Conservation (phyloP, 1,140 invertebrate genomes). For the Agrilus planipennis region DNA sequence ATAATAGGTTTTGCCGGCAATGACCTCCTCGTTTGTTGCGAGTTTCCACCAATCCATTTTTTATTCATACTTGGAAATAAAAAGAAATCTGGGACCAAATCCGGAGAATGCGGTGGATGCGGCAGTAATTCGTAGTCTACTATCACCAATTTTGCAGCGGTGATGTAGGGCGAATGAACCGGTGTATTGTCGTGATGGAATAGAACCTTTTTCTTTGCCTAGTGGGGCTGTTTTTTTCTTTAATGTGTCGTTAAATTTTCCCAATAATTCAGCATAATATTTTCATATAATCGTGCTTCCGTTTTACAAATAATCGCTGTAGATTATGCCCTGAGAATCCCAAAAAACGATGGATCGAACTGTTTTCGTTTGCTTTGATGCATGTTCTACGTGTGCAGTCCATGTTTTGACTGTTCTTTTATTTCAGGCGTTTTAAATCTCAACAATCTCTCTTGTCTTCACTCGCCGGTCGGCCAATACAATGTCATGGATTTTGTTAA, state of each 20-base stretch:
- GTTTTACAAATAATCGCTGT: not conserved
- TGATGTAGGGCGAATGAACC: conserved; percentile 5
- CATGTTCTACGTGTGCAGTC: not conserved
- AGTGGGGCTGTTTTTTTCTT: conserved; percentile 16
- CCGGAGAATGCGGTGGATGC: too few relatives aligned
- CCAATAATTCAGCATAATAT: not conserved
- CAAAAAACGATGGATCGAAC: not conserved
- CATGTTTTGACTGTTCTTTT: not conserved
- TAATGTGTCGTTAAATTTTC: not conserved
- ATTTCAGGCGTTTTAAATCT: conserved; percentile 1
- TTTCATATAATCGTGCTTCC: not conserved
- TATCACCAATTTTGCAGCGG: not conserved
- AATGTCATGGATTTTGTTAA: conserved; percentile 19
- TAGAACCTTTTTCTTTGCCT: conserved; percentile 25
- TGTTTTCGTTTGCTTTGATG: not conserved
- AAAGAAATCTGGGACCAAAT: too few relatives aligned
- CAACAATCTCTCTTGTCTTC: conserved; percentile 18
- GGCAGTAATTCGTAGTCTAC: too few relatives aligned
- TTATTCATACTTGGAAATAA: too few relatives aligned
- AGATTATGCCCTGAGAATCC: not conserved
- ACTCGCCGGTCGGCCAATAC: conserved; percentile 23
- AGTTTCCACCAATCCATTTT: too few relatives aligned
- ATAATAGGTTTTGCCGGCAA: too few relatives aligned
- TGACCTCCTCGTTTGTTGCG: too few relatives aligned
- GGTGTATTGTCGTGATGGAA: conserved; percentile 27